These are phyloP conservation scores for Beris chalybata DNA, from an alignment of 2,888 invertebrate genomes.

Conservation along the genomic window DNA sequence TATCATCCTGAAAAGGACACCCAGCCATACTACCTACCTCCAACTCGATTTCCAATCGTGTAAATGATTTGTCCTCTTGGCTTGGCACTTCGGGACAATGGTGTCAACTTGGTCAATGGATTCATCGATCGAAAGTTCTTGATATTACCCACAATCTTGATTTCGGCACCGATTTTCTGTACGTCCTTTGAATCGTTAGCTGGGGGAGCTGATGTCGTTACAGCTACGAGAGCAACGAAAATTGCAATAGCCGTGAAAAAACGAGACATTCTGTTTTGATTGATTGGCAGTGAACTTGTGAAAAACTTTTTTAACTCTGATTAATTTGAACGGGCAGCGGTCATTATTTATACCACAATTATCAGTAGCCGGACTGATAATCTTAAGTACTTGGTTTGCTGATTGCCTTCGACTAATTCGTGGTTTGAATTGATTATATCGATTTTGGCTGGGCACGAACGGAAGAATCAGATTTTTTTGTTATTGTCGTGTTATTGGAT, in stretches of 20 bases:
- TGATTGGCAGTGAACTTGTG: no score
- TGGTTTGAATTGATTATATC: slow-evolving; percentile 8
- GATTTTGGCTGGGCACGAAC: not conserved
- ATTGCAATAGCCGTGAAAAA: not conserved
- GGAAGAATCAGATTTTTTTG: no score
- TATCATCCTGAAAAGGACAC: not conserved
- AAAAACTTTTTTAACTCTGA: no score
- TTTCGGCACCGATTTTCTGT: slow-evolving; percentile 33
- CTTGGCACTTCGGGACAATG: slow-evolving; percentile 10
- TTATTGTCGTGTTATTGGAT: no score
- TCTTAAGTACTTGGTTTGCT: not conserved
- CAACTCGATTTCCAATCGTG: slow-evolving; percentile 47
- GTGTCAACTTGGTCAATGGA: slow-evolving; percentile 18
- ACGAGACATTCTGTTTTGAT: slow-evolving; percentile 4
- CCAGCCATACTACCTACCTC: slow-evolving; percentile 44
- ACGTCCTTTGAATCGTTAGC: not conserved
- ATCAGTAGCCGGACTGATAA: no score
- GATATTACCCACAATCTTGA: slow-evolving; percentile 31
- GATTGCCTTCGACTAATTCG: slow-evolving; percentile 15
- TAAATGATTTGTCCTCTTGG: slow-evolving; percentile 40
- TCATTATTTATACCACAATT: no score
- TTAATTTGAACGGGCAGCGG: no score
- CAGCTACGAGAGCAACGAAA: slow-evolving; percentile 1
- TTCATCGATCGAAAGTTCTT: slow-evolving; percentile 19
- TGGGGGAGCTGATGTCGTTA: not conserved